Conservation (phyloP, 1,140 invertebrate genomes). For the Drosophila mojavensis region DNA sequence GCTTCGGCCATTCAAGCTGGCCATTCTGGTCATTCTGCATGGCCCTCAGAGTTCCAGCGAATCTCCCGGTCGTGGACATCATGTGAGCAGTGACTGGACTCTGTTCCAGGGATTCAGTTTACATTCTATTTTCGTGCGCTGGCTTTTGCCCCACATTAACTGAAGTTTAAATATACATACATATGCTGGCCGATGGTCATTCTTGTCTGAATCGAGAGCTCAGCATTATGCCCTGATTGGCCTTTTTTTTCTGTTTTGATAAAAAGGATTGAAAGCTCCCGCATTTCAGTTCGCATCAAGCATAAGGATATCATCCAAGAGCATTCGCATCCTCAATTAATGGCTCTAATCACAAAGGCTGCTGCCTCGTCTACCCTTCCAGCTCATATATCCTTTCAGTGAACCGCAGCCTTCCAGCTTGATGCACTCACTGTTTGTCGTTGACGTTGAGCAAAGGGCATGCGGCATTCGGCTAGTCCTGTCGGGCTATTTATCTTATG, state of each 20-base stretch:
- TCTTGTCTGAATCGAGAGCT: not conserved
- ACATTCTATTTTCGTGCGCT: constrained; percentile 50
- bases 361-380: not conserved
- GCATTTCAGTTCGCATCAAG: no score
- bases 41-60: constrained; percentile 47
- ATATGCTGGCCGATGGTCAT: not conserved
- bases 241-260: not conserved
- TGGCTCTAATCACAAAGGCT: not conserved
- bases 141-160: not conserved
- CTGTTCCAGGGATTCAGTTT: constrained; percentile 28
- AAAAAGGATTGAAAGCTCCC: not conserved
- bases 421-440: not conserved
- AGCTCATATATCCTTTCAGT: not conserved
- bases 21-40: not conserved
- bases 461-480: constrained; percentile 22
- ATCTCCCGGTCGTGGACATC: constrained; percentile 47
- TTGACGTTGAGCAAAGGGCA: constrained; percentile 5
- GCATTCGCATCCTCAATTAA: no score
- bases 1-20: constrained; percentile 46
- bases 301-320: no score
- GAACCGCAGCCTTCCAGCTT: constrained; percentile 1
- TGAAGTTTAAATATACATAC: constrained; percentile 1
- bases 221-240: not conserved
- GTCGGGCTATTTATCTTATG: constrained; percentile 56
- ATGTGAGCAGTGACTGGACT: constrained; percentile 7